Percentiles rank a stretch among this genome's conserved stretches.
Conservation (phyloP, 2,888 invertebrate species). For the Oxystoma pomonae region DNA sequence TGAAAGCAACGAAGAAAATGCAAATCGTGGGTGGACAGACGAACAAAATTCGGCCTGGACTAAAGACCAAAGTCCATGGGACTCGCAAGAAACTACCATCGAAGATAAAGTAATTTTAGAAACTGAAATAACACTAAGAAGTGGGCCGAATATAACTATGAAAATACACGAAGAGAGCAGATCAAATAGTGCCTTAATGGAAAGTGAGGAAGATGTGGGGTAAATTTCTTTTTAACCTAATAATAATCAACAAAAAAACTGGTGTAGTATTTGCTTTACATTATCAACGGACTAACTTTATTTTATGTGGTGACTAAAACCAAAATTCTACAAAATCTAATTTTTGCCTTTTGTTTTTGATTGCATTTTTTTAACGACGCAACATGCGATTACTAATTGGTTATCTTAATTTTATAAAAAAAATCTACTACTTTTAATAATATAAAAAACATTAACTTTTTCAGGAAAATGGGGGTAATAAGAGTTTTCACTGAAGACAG, state of each 20-base stretch:
- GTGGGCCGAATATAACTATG: slow-evolving; percentile 79
- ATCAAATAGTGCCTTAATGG: slow-evolving; percentile 33
- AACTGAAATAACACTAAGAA: slow-evolving; percentile 77
- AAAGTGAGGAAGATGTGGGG: slow-evolving; percentile 38
- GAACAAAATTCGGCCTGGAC: neutral
- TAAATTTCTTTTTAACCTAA: too few relatives aligned
- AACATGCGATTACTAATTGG: neutral
- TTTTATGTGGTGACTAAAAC: too few relatives aligned
- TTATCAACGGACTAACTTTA: too few relatives aligned
- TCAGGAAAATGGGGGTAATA: slow-evolving; percentile 50
- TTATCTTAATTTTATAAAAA: neutral
- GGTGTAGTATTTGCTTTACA: too few relatives aligned
- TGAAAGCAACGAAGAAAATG: slow-evolving; percentile 19
- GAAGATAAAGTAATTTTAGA: slow-evolving; percentile 72
- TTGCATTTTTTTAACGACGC: neutral
- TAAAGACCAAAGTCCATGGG: neutral
- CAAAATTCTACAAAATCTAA: too few relatives aligned
- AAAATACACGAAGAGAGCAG: slow-evolving; percentile 69
- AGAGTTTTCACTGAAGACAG: slow-evolving; percentile 58
- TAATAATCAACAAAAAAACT: too few relatives aligned
- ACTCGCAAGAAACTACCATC: slow-evolving; percentile 22
- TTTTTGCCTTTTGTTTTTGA: too few relatives aligned
- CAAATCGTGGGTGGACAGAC: neutral
- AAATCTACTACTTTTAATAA: neutral
- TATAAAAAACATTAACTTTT: slow-evolving; percentile 12